phyloP scores from a whole-genome alignment of 2,113 vertebrate species.

The Neotoma lepida region DNA sequence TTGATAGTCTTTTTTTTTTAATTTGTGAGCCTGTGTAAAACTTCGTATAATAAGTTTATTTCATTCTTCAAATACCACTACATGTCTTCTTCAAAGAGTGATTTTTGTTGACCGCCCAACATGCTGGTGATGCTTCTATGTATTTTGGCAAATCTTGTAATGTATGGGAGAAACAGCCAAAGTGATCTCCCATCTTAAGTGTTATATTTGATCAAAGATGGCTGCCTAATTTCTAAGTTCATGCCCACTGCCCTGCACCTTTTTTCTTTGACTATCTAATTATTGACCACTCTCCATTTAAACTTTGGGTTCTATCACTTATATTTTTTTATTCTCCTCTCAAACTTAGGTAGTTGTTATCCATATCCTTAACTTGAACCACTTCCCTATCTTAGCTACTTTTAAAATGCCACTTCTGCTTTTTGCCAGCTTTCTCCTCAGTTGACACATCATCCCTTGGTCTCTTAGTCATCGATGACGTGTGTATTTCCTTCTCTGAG shows the following conservation, averaged over 20 bases:
- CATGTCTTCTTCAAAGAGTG: neutral
- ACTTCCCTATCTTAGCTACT: neutral
- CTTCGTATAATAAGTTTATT: neutral
- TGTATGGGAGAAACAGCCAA: neutral
- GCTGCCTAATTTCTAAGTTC: neutral
- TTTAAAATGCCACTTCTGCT: neutral
- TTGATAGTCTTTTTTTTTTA: neutral
- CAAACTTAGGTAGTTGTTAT: neutral
- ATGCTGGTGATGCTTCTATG: neutral
- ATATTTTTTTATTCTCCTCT: neutral
- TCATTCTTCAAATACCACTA: neutral
- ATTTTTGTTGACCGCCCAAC: constrained; percentile 5
- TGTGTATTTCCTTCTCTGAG: neutral
- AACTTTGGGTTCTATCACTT: neutral
- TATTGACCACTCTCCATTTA: neutral
- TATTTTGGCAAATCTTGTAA: neutral
- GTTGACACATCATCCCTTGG: neutral
- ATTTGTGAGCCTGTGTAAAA: neutral
- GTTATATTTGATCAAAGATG: neutral
- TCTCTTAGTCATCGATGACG: neutral
- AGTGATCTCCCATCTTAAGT: neutral
- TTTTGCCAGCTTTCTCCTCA: neutral
- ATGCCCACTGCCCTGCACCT: too few species aligned
- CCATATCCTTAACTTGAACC: neutral
- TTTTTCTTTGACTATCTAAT: neutral